Conservation (phyloP, 2,113 vertebrate species). For the human (Homo sapiens) region GRCh38 chr20:36097501-36098000, state of each 20-base stretch:
- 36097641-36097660: not conserved
- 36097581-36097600: not conserved
- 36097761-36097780: not conserved
- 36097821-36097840: not conserved
- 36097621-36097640: not conserved
- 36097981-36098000: slow-evolving; percentile 20
- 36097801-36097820: not conserved
- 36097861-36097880: not conserved
- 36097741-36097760: not conserved
- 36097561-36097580: not conserved
- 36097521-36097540: slow-evolving; percentile 7
- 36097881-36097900: not conserved
- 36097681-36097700: not conserved
- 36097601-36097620: not conserved
- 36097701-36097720: slow-evolving; percentile 2
- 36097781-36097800: not conserved
- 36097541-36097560: not conserved
- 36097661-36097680: not conserved
- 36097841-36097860: not conserved
- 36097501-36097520: slow-evolving; percentile 15
- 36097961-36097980: slow-evolving; percentile 64
- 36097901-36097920: not conserved
- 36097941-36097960: slow-evolving; percentile 38
- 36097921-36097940: not conserved
- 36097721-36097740: not conserved